These are phyloP conservation scores for Perizoma affinitatum DNA, from an alignment of 2,888 invertebrate genomes.

Conservation along the genomic window DNA sequence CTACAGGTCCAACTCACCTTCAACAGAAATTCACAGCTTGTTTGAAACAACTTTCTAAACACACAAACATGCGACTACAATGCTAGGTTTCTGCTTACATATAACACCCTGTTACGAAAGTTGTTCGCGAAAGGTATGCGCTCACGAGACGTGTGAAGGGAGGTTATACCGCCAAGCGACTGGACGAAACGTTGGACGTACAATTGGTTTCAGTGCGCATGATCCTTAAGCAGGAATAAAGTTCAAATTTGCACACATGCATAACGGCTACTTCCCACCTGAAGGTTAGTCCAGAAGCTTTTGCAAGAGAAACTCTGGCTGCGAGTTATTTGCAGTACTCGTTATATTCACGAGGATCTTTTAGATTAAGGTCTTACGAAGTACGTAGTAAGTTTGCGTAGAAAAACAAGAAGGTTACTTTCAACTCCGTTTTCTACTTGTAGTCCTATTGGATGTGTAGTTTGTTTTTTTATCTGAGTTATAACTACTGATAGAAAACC, in stretches of 20 bases:
- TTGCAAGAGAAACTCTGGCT: neutral
- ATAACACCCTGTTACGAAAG: conserved; percentile 67
- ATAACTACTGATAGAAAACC: too few relatives aligned
- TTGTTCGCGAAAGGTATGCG: conserved; percentile 51
- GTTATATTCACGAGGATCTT: too few relatives aligned
- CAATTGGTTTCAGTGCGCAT: conserved; percentile 48
- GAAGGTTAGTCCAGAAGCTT: conserved; percentile 2
- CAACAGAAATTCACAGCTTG: conserved; percentile 59
- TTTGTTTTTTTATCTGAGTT: too few relatives aligned
- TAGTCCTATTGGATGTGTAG: too few relatives aligned
- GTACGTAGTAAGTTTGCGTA: too few relatives aligned
- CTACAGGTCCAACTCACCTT: conserved; percentile 76
- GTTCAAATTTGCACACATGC: conserved; percentile 3
- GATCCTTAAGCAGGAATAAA: conserved; percentile 30
- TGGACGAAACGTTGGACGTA: conserved; percentile 46
- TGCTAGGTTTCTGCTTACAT: conserved; percentile 68
- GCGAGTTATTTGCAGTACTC: too few relatives aligned
- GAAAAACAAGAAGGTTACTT: too few relatives aligned
- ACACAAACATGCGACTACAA: conserved; percentile 72
- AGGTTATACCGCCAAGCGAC: conserved; percentile 60
- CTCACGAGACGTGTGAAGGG: conserved; percentile 52
- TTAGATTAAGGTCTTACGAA: too few relatives aligned
- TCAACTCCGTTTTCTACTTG: too few relatives aligned
- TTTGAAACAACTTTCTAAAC: conserved; percentile 66
- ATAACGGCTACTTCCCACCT: neutral